Base-by-base conservation (phyloP, 2,888 invertebrate species). In the Hololepta plana region DNA sequence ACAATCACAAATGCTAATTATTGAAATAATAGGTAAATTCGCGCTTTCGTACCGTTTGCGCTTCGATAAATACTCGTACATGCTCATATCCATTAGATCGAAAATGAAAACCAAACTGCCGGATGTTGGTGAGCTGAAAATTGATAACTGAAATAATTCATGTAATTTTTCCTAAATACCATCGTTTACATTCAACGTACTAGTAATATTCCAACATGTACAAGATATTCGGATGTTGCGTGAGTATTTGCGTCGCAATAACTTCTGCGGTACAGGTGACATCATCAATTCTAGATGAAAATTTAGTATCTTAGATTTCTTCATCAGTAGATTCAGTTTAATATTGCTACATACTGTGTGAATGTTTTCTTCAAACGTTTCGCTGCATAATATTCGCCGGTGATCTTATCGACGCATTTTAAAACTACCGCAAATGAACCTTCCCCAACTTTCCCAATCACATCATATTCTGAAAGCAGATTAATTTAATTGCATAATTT, bases 371-470 rank as follows among this genome's bases (percentile, higher is more conserved):
- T 72, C 37, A 72, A 54, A 37, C 62, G 54, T 50, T 73, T 73
- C 23, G 68, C 71, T 4, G 73, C 73, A 45, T 60, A 66, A 25
- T 54, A 50, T 15, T 49, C 42, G 27, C 65, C 65, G 32, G 61
- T 63, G 36, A 50, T 47, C 32, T 60, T 54, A 36, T 68, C 57
- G 45, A 67, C 62, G 45, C 70, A 69, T 60, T 69, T 71, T 33
- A 71, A 47, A 14, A 73, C 73, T 43, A 71, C 69, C 2, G 72
- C 70, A 53, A 72, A 73, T 13, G 72, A 68, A 8, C 72, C 73
- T 49, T 72, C 72, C 12, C 73, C 72, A 43, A 72, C 68, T 57
- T 71, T 67, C 31, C 63, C 57, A 31, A 72, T 43, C 35, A 71
- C 55, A 46, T 60, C 60, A 47, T 71, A 73, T 49, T 67, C 71